Percentiles rank a stretch among this genome's conserved stretches.
phyloP scores from a whole-genome alignment of 2,888 invertebrate genomes.

The Axea sp. region DNA sequence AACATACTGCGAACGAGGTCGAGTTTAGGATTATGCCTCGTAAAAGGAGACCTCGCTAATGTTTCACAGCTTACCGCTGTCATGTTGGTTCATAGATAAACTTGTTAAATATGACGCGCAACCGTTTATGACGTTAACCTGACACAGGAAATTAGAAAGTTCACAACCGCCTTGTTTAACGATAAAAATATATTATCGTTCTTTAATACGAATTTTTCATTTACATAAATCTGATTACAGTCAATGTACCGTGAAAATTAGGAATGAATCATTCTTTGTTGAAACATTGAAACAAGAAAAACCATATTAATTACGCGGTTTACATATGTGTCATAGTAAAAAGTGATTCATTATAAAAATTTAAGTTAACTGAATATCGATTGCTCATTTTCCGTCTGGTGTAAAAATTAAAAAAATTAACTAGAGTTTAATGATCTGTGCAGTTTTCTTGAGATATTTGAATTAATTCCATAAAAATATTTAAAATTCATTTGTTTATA shows the following conservation, averaged over 20 bases:
- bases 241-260: conserved; percentile 52
- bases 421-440: no score
- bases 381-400: not conserved
- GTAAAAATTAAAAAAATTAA: no score
- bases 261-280: conserved; percentile 52
- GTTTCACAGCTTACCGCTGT: conserved; percentile 41
- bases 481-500: no score
- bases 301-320: conserved; percentile 15
- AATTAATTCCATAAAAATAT: no score
- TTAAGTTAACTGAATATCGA: conserved; percentile 6
- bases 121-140: conserved; percentile 56
- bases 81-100: conserved; percentile 53
- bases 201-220: conserved; percentile 33
- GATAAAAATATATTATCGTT: conserved; percentile 26
- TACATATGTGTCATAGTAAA: not conserved
- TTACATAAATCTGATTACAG: conserved; percentile 50
- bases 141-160: conserved; percentile 58
- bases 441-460: no score
- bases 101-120: conserved; percentile 53
- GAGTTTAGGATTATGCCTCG: conserved; percentile 22
- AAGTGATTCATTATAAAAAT: conserved; percentile 3
- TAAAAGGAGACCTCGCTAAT: conserved; percentile 41
- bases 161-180: conserved; percentile 25
- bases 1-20: conserved; percentile 32
- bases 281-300: conserved; percentile 20